Percentiles rank a stretch among this genome's conserved stretches.
phyloP scores from a whole-genome alignment of 1,140 invertebrate genomes.

The Drosophila simulans region DNA sequence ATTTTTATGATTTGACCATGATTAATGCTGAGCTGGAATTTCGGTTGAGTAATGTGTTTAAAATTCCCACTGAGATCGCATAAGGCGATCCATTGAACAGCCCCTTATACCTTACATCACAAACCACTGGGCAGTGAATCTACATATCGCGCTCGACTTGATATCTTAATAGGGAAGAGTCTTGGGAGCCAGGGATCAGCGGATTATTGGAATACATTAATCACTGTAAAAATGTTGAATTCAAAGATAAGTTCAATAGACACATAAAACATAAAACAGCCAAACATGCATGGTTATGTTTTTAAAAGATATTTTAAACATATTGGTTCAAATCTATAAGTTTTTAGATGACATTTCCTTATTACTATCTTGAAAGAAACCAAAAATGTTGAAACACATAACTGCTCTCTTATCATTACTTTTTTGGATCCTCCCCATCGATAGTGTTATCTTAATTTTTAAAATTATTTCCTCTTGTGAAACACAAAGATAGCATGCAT shows the following conservation, averaged over 20 bases:
- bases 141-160: slow-evolving; percentile 27
- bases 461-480: slow-evolving; percentile 67
- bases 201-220: slow-evolving; percentile 3
- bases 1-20: slow-evolving; percentile 43
- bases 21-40: slow-evolving; percentile 56
- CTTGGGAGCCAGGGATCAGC: slow-evolving; percentile 20
- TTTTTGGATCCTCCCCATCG: no score
- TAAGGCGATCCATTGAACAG: slow-evolving; percentile 30
- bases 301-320: no score
- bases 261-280: no score
- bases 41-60: slow-evolving; percentile 30
- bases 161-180: slow-evolving; percentile 32
- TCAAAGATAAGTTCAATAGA: not conserved
- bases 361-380: no score
- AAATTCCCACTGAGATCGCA: slow-evolving; percentile 39
- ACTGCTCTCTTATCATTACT: no score
- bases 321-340: no score
- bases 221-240: slow-evolving; percentile 9
- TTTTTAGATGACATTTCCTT: no score
- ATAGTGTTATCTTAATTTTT: slow-evolving; percentile 12
- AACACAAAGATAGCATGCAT: slow-evolving; percentile 34
- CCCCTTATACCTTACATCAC: slow-evolving; percentile 57
- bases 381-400: no score
- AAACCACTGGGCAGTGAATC: slow-evolving; percentile 7
- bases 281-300: no score